phyloP scores from a whole-genome alignment of 1,140 invertebrate species.

The Dendrolimus punctatus region DNA sequence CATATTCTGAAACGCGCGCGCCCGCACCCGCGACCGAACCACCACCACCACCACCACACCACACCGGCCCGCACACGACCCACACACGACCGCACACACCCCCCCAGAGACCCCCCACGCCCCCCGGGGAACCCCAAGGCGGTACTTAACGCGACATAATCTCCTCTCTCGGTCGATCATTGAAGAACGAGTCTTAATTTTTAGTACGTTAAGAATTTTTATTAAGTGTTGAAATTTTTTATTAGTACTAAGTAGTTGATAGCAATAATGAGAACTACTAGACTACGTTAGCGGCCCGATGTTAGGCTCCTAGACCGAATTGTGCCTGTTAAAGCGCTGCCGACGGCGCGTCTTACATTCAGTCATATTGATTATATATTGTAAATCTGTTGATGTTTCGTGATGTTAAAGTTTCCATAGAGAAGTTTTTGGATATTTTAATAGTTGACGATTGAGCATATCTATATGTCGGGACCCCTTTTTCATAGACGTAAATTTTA shows the following conservation, averaged over 20 bases:
- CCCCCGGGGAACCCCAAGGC: slow-evolving; percentile 8
- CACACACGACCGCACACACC: slow-evolving; percentile 33
- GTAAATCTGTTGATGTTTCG: slow-evolving; percentile 21
- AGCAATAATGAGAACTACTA: slow-evolving; percentile 38
- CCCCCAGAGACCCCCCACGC: slow-evolving; percentile 33
- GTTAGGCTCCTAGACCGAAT: slow-evolving; percentile 38
- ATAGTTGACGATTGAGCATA: slow-evolving; percentile 24
- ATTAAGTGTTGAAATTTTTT: slow-evolving; percentile 51
- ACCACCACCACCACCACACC: slow-evolving; percentile 34
- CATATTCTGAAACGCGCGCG: slow-evolving; percentile 64
- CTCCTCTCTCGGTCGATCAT: slow-evolving; percentile 19
- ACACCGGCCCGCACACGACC: slow-evolving; percentile 33
- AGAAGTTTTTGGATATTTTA: slow-evolving; percentile 16
- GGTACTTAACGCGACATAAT: slow-evolving; percentile 32
- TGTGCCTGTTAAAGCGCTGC: slow-evolving; percentile 34
- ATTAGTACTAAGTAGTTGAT: slow-evolving; percentile 50
- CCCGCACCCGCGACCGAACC: slow-evolving; percentile 32
- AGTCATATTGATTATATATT: slow-evolving; percentile 18
- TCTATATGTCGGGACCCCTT: slow-evolving; percentile 21
- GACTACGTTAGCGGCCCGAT: slow-evolving; percentile 30
- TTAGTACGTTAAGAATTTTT: slow-evolving; percentile 36
- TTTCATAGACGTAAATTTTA: slow-evolving; percentile 18
- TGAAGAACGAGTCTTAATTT: slow-evolving; percentile 24
- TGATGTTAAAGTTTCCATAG: slow-evolving; percentile 23
- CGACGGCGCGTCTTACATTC: slow-evolving; percentile 9